Evolutionary conservation across 2,888 invertebrate genomes (phyloP), one percentile per base, ranked within the genome.

Genomic region (Yponomeuta evonymella): DNA sequence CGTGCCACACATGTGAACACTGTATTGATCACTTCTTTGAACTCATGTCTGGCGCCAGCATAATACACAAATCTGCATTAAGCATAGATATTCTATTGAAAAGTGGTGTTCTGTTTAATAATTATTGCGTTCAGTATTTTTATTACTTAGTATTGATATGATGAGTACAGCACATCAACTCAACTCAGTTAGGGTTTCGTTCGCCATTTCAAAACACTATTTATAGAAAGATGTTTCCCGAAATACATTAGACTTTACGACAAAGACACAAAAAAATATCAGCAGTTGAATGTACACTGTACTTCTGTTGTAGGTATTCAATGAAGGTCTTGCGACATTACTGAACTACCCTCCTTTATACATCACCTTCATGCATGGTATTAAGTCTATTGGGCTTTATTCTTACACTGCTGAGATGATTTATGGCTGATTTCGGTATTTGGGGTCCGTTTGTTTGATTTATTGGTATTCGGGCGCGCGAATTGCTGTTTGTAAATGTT

Each of bases 361-460:
- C 67, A 88, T 85, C 86, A 89, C 89, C 90, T 89, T 87, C 84
- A 79, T 81, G 78, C 82, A 79, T 79, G 79, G 84, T 90, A 89
- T 89, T 89, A 88, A 89, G 87, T 89, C 29, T 68, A 68, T 68
- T 68, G 29, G 48, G 68, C 51, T 51, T 51, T 68, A 30, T 68
- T 68, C 30, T 68, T 58, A 68, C 4, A 43, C n/a, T 58, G 23
- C 29, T 15, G 29, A 29, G 68, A 68, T 68, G 68, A 68, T 68
- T 68, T 68, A 68, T 68, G 68, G 51, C 23, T 36, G 65, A 65
- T 65, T 65, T 65, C 23, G 67, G 67, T 6, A 23, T 67, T 67
- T 67, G 67, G 23, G 23, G 23, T 15, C 48, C 43, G 43, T 67
- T 67, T 48, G 48, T 15, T 36, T 67, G 67, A 67, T 67, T 67